Base-by-base conservation (phyloP, 2,888 invertebrate genomes). In the Argyresthia goedartella region DNA sequence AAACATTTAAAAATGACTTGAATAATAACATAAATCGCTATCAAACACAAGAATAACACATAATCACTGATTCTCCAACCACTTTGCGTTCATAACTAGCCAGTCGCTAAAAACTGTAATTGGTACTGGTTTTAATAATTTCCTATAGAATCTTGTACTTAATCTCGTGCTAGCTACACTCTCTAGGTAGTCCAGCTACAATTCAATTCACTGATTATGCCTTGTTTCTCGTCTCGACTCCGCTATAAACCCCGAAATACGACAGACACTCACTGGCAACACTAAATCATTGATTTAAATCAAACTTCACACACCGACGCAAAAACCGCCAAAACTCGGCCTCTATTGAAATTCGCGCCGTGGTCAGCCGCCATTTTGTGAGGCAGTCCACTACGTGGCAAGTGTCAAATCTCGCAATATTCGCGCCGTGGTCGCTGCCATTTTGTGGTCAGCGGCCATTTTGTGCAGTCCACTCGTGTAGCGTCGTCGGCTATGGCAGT, bases 401-500 rank as follows among this genome's bases (percentile, higher is more conserved):
- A 25, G 25, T 6, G 25, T 6, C 3, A 25, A 25, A 25, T 25
- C 25, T 25, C 25, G 25, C 25, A 4, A 4, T 4, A 25, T 25
- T 6, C 25, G 25, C 25, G 25, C 25, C 25, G n/a, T n/a, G n/a
- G n/a, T n/a, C n/a, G n/a, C n/a, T 36, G 39, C 39, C n/a, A 39
- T n/a, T 39, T n/a, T 39, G 39, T 39, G 39, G 3, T n/a, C 10
- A 39, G 3, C n/a, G 39, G 10, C n/a, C n/a, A n/a, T 39, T 39
- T n/a, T 39, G 39, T 11, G 39, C 39, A 11, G 8, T 36, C 8
- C 39, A n/a, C 39, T 39, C 39, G 39, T 11, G 53, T 51, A n/a
- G n/a, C n/a, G n/a, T n/a, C n/a, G 36, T 52, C 51, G 43, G 54
- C 53, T 55, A 61, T 53, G 57, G 60, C 62, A 63, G 66, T 59